phyloP scores from a whole-genome alignment of 1,140 invertebrate genomes.

The Pachypeltis micranthus region DNA sequence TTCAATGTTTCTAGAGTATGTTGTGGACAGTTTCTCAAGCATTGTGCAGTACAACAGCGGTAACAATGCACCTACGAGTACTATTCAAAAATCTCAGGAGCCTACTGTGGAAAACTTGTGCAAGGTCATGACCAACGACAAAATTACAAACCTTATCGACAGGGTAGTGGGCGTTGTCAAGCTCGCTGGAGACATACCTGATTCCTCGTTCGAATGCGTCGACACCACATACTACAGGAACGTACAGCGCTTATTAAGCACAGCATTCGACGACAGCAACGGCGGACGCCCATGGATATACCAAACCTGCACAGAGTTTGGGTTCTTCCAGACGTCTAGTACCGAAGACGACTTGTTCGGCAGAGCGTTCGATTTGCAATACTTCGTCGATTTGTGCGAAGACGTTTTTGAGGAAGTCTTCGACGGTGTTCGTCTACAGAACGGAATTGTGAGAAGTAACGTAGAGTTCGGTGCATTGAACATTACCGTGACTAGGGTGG shows the following conservation, averaged over 20 bases:
- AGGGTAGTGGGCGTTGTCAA: constrained; percentile 31
- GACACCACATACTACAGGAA: constrained; percentile 73
- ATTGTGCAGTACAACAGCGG: constrained; percentile 93
- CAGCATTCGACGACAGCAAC: constrained; percentile 36
- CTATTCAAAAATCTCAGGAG: constrained; percentile 13
- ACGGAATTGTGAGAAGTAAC: constrained; percentile 48
- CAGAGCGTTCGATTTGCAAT: constrained; percentile 59
- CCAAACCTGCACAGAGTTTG: constrained; percentile 91
- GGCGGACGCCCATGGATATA: constrained; percentile 76
- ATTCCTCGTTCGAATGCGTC: constrained; percentile 68
- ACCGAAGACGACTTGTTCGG: constrained; percentile 48
- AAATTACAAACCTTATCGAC: constrained; percentile 46
- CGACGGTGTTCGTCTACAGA: background rate
- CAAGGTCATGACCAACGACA: constrained; percentile 56
- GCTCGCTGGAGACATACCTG: constrained; percentile 53
- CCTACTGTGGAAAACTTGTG: constrained; percentile 19
- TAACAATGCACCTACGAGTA: constrained; percentile 44
- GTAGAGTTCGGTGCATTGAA: constrained; percentile 63
- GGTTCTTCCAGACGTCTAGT: constrained; percentile 80
- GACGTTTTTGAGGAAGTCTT: constrained; percentile 61
- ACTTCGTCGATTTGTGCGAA: constrained; percentile 66
- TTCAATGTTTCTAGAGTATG: constrained; percentile 61
- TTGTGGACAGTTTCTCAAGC: constrained; percentile 72
- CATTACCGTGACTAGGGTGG: constrained; percentile 55
- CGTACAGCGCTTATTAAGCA: constrained; percentile 55